These are phyloP conservation scores for Mongoloraphidia duomilia DNA, from an alignment of 2,888 invertebrate genomes.

Conservation along the genomic window DNA sequence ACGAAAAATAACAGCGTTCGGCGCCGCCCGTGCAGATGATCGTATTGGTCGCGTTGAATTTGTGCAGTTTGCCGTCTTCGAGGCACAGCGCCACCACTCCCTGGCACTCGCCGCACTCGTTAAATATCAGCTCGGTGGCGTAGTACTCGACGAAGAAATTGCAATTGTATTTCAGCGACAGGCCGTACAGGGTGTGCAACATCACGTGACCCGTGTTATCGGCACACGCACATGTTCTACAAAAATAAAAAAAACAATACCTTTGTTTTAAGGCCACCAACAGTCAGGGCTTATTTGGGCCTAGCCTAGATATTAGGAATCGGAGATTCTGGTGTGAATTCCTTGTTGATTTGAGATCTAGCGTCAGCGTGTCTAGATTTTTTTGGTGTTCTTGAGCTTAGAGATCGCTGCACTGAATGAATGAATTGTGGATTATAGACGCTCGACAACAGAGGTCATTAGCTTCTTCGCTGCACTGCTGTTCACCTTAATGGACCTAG, in stretches of 20 bases:
- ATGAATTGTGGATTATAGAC: too few relatives aligned
- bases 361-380: too few relatives aligned
- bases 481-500: too few relatives aligned
- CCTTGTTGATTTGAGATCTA: too few relatives aligned
- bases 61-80: slow-evolving; percentile 40
- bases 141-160: slow-evolving; percentile 60
- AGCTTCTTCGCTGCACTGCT: too few relatives aligned
- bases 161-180: slow-evolving; percentile 49
- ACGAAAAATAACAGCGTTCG: slow-evolving; percentile 86
- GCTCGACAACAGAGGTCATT: too few relatives aligned
- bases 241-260: background rate
- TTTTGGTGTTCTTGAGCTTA: too few relatives aligned
- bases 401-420: too few relatives aligned
- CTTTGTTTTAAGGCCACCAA: too few relatives aligned
- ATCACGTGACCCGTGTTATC: slow-evolving; percentile 57
- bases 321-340: background rate
- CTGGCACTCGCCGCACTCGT: slow-evolving; percentile 38
- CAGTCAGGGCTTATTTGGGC: too few relatives aligned
- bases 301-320: background rate
- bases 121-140: slow-evolving; percentile 55
- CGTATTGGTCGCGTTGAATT: slow-evolving; percentile 46
- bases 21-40: slow-evolving; percentile 76
- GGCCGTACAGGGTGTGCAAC: slow-evolving; percentile 55
- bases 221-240: slow-evolving; percentile 46
- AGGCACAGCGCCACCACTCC: slow-evolving; percentile 51